Base-by-base conservation (phyloP, 2,888 invertebrate species). In the Rhingia campestris region DNA sequence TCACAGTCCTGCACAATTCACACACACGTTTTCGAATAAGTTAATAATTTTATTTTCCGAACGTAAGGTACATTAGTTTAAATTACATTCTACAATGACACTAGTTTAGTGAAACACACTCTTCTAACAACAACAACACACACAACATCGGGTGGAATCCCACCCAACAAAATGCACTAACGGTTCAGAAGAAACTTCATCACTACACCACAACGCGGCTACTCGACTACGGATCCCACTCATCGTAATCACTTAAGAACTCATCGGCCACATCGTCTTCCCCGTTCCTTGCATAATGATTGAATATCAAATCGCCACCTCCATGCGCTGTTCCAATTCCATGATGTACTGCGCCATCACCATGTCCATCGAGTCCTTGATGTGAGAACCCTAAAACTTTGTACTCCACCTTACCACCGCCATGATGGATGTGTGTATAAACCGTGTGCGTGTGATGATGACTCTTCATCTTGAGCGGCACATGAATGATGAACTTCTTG, bases 401-500 rank as follows among this genome's bases (percentile, higher is more conserved):
- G 73, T 87, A 86, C 66, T 85, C 85, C 3, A 85, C 85, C 37
- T 85, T 93, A 3, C 93, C 93, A 43, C 93, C 92, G 86, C 93
- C 93, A 88, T 94, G 94, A 87, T 94, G 95, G 33, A 95, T 92
- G 89, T 95, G 95, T 88, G 96, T 95, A 86, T 95, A 95, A 51
- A 91, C 88, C 4, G 96, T 96, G 89, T 95, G 95, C 67, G 95
- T 96, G 88, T 96, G 95, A 87, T 96, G 95, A 88, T 95, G 94
- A 86, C 95, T 94, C 89, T 96, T 95, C 86, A 96, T 93, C 90
- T 95, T 95, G 90, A 95, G 93, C 0, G 96, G 96, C 61, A 96
- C 95, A 91, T 96, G 96, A 89, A 96, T 96, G 88, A 96, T 93
- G 86, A 96, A 95, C 88, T 95, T 95, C 88, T 95, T 94, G 90